Conservation (phyloP, 1,140 invertebrate species). For the Ruditapes philippinarum region DNA sequence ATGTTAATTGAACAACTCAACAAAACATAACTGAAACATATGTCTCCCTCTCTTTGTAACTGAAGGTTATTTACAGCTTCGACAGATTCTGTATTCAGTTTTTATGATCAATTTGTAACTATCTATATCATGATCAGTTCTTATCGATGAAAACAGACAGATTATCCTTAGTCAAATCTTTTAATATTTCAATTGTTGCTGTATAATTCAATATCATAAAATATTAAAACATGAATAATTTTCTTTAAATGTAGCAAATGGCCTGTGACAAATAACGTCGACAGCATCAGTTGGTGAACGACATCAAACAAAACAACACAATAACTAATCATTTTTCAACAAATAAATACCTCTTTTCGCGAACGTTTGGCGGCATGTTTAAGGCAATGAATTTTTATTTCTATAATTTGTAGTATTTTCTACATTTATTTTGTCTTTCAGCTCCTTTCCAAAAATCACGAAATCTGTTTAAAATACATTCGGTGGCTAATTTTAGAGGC, state of each 20-base stretch:
- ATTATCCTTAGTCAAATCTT: constrained; percentile 10
- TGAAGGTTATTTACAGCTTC: neutral
- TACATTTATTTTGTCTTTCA: neutral
- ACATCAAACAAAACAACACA: constrained; percentile 1
- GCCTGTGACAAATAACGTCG: neutral
- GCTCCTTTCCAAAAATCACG: neutral
- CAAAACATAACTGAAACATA: too few relatives aligned
- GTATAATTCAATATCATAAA: constrained; percentile 22
- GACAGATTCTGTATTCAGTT: neutral
- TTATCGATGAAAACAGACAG: neutral
- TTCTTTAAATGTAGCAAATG: constrained; percentile 3
- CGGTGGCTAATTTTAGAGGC: neutral
- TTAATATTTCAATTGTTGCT: constrained; percentile 13
- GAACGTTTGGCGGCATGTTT: neutral
- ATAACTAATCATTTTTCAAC: constrained; percentile 21
- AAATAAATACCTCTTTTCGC: constrained; percentile 4
- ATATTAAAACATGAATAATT: constrained; percentile 17
- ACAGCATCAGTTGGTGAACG: neutral
- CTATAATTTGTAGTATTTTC: neutral
- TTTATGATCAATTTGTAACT: constrained; percentile 3
- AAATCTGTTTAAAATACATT: neutral
- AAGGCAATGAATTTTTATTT: constrained; percentile 13
- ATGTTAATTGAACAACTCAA: too few relatives aligned
- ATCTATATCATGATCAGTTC: neutral
- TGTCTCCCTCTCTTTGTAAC: neutral